phyloP scores from a whole-genome alignment of 2,888 invertebrate genomes.

The Hirtodrosophila alboralis region DNA sequence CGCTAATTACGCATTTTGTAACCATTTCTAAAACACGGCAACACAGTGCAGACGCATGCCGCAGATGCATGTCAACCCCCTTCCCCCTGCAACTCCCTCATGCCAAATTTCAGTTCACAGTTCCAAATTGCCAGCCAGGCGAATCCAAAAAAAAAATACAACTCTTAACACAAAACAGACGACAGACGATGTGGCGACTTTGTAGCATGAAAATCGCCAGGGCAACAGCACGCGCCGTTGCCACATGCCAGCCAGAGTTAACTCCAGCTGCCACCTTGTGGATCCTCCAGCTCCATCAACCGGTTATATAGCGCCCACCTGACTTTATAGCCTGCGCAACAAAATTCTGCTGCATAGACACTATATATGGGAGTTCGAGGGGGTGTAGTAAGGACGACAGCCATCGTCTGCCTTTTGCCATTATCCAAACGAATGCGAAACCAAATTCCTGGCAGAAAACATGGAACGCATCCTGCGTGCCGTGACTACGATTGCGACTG shows the following conservation, averaged over 20 bases:
- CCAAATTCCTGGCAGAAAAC: constrained; percentile 74
- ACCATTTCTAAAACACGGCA: constrained; percentile 68
- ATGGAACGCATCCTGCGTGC: constrained; percentile 68
- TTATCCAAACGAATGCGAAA: constrained; percentile 77
- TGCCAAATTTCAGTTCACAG: constrained; percentile 17
- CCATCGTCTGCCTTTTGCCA: constrained; percentile 59
- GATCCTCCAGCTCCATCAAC: background rate
- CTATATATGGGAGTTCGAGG: constrained; percentile 24
- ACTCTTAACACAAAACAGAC: constrained; percentile 51
- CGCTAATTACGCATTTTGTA: constrained; percentile 78
- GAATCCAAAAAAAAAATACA: constrained; percentile 28
- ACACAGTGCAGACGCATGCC: constrained; percentile 34
- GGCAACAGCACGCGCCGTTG: constrained; percentile 64
- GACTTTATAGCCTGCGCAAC: constrained; percentile 74
- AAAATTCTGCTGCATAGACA: constrained; percentile 61
- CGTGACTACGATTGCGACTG: constrained; percentile 11
- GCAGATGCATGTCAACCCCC: constrained; percentile 14
- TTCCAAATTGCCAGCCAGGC: constrained; percentile 35
- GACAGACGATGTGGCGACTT: constrained; percentile 74
- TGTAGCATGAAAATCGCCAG: constrained; percentile 78
- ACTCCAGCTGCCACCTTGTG: background rate
- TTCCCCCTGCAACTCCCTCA: constrained; percentile 2
- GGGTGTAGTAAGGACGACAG: background rate
- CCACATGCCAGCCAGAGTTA: constrained; percentile 43
- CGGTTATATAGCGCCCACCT: constrained; percentile 44